Evolutionary conservation across 2,888 invertebrate species (phyloP).

Genomic region (Nomada flava): DNA sequence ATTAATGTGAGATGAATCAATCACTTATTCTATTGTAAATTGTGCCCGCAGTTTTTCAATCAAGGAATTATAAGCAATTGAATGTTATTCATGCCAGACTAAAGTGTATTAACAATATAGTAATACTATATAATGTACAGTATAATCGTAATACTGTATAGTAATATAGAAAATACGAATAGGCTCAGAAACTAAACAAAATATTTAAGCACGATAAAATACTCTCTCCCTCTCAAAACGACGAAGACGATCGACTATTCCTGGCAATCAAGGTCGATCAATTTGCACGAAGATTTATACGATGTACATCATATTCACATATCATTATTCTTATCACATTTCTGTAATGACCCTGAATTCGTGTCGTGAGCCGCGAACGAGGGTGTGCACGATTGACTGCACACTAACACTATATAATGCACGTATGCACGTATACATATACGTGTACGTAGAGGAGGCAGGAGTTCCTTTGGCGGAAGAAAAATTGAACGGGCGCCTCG

Average conservation of each 20-base stretch:
- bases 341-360: constrained; percentile 47
- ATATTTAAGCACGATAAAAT: neutral
- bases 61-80: too few species aligned
- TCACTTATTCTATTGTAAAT: too few species aligned
- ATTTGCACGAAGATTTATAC: constrained; percentile 24
- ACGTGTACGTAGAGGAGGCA: constrained; percentile 31
- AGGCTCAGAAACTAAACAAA: neutral
- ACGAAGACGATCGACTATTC: constrained; percentile 13
- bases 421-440: neutral
- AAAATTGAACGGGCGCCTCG: constrained; percentile 77
- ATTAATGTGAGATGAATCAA: neutral
- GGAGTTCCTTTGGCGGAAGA: constrained; percentile 66
- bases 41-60: too few species aligned
- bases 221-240: neutral
- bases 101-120: too few species aligned
- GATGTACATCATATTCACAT: neutral
- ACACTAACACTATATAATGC: neutral
- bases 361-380: constrained; percentile 26
- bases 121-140: too few species aligned
- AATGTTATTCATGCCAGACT: too few species aligned
- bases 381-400: neutral
- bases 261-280: constrained; percentile 25
- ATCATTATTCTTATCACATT: constrained; percentile 25
- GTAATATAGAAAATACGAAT: neutral
- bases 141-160: too few species aligned